Percentiles rank a stretch among this genome's conserved stretches.
Conservation (phyloP, 2,888 invertebrate genomes). For the Aleiodes leptofemur region DNA sequence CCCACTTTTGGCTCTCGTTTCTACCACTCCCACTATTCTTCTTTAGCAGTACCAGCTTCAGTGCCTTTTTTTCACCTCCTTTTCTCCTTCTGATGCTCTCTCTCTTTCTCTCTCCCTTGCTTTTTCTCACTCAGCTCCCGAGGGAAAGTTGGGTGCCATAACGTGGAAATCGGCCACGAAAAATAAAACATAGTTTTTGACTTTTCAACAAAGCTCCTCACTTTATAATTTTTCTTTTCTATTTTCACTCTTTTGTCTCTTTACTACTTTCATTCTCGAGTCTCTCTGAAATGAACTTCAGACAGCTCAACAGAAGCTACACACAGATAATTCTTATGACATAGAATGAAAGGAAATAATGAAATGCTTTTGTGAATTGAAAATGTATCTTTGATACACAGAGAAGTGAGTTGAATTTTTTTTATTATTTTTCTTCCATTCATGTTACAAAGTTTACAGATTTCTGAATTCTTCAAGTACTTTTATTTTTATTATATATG, state of each 20-base stretch:
- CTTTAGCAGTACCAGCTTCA: slow-evolving; percentile 32
- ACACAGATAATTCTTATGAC: slow-evolving; percentile 18
- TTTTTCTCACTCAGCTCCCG: slow-evolving; percentile 40
- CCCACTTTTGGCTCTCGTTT: slow-evolving; percentile 59
- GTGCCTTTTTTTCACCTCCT: slow-evolving; percentile 41
- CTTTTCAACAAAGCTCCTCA: slow-evolving; percentile 61
- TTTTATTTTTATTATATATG: not conserved
- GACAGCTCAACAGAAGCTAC: slow-evolving; percentile 9
- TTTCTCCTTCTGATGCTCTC: slow-evolving; percentile 34
- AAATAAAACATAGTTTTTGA: slow-evolving; percentile 66
- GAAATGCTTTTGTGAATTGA: slow-evolving; percentile 2
- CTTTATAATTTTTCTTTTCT: slow-evolving; percentile 30
- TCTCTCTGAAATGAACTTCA: slow-evolving; percentile 37
- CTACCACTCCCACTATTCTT: slow-evolving; percentile 49
- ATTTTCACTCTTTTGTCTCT: slow-evolving; percentile 20
- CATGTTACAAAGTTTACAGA: too few relatives aligned
- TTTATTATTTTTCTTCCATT: not conserved
- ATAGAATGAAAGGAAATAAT: slow-evolving; percentile 4
- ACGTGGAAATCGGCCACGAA: slow-evolving; percentile 54
- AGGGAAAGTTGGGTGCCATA: slow-evolving; percentile 56
- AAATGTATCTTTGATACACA: slow-evolving; percentile 48
- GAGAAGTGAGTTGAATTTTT: slow-evolving; percentile 46
- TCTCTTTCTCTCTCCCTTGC: slow-evolving; percentile 13
- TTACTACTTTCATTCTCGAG: slow-evolving; percentile 27
- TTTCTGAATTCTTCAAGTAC: not conserved